Percentiles rank a stretch among this genome's conserved stretches.
phyloP scores from a whole-genome alignment of 2,113 vertebrate species.

The Anoplopoma fimbria region DNA sequence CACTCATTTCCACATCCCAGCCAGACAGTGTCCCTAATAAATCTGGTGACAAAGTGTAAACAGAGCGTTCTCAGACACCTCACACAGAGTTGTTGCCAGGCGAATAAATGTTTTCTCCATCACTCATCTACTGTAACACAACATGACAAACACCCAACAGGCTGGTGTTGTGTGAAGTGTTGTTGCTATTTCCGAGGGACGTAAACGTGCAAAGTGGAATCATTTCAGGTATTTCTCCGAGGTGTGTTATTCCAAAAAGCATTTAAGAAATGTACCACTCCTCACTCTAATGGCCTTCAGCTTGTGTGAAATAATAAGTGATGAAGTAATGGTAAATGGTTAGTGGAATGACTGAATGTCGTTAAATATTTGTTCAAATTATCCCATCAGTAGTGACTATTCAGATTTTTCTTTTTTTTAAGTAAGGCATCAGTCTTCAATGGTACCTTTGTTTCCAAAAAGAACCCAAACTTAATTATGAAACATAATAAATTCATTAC shows the following conservation, averaged over 20 bases:
- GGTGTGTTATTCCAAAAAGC: constrained; percentile 51
- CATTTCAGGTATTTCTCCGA: constrained; percentile 44
- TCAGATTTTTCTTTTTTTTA: neutral
- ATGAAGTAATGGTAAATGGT: neutral
- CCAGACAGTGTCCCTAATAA: constrained; percentile 23
- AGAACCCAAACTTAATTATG: constrained; percentile 44
- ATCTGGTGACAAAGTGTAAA: constrained; percentile 57
- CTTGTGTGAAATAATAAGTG: neutral
- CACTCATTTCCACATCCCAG: neutral
- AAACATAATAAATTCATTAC: constrained; percentile 18
- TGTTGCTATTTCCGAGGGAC: constrained; percentile 8
- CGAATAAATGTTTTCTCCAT: constrained; percentile 61
- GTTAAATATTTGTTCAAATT: constrained; percentile 51
- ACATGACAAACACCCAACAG: constrained; percentile 43
- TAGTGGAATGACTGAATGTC: constrained; percentile 30
- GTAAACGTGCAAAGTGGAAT: constrained; percentile 43
- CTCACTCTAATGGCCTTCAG: neutral
- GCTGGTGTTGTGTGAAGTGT: constrained; percentile 22
- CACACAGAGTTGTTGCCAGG: constrained; percentile 31
- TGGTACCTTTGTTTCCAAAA: constrained; percentile 2
- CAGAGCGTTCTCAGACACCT: constrained; percentile 47
- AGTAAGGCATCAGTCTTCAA: neutral
- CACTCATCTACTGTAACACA: constrained; percentile 48
- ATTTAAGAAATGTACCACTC: constrained; percentile 38
- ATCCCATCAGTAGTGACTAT: constrained; percentile 19